phyloP scores from a whole-genome alignment of 2,797 vertebrate genomes.

The Staurois parvus region DNA sequence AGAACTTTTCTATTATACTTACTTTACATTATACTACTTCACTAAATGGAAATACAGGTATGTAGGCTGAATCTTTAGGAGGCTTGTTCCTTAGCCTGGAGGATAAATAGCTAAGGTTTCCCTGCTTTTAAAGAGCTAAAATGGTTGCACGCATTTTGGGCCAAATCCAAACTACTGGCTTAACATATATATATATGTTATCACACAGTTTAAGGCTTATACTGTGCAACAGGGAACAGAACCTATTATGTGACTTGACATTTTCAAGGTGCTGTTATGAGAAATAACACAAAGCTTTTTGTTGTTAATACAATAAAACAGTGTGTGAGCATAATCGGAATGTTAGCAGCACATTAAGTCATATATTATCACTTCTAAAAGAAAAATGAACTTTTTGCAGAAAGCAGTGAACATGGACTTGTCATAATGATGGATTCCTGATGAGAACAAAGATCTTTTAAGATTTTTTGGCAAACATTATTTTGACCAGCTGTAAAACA shows the following conservation, averaged over 20 bases:
- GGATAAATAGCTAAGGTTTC: no score
- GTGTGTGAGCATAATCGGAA: constrained; percentile 14
- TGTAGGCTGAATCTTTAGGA: no score
- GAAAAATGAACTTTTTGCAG: constrained; percentile 36
- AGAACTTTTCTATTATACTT: no score
- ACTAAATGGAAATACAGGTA: no score
- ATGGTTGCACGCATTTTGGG: no score
- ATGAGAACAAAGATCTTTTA: constrained; percentile 50
- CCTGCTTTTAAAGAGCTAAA: no score
- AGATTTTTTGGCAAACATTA: constrained; percentile 44
- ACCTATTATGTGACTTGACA: background rate
- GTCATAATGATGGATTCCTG: constrained; percentile 29
- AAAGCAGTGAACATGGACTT: constrained; percentile 17
- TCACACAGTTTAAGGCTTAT: background rate
- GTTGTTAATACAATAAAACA: constrained; percentile 32
- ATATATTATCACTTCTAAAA: constrained; percentile 42
- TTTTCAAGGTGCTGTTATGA: constrained; percentile 27
- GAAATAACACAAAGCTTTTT: constrained; percentile 36
- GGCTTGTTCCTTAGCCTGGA: no score
- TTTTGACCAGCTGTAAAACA: constrained; percentile 48
- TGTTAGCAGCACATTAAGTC: constrained; percentile 1
- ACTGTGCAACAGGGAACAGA: background rate
- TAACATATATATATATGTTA: background rate
- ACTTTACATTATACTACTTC: no score
- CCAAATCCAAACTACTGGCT: no score